These are phyloP conservation scores for Microcaecilia unicolor DNA, from an alignment of 2,797 vertebrate genomes.

Conservation along the genomic window DNA sequence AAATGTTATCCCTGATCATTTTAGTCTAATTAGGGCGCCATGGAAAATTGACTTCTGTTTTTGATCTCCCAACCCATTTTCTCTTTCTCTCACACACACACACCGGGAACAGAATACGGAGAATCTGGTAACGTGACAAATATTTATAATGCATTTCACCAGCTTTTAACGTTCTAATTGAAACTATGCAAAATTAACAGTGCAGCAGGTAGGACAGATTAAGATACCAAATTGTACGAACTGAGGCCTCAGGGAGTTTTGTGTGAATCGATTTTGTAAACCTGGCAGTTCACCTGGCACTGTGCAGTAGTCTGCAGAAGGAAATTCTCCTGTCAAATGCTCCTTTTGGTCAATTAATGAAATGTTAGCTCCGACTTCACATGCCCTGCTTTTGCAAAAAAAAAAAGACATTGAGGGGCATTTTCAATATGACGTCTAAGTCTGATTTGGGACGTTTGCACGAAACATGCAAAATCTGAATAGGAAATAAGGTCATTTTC, in stretches of 20 bases:
- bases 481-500: too few relatives aligned
- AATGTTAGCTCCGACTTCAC: constrained; percentile 9
- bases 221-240: accelerated
- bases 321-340: constrained; percentile 1
- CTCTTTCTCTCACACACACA: too few relatives aligned
- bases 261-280: constrained; percentile 7
- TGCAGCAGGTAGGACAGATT: not conserved
- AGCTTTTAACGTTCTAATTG: not conserved
- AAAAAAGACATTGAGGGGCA: too few relatives aligned
- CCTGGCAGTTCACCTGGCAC: constrained; percentile 5
- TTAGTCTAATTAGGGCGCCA: constrained; percentile 12
- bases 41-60: constrained; percentile 10
- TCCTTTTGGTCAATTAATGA: constrained; percentile 1
- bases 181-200: not conserved
- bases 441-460: too few relatives aligned
- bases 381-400: too few relatives aligned
- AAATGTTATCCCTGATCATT: constrained; percentile 12
- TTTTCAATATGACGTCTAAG: too few relatives aligned
- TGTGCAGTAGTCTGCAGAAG: constrained; percentile 15
- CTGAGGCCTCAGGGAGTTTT: constrained; percentile 1
- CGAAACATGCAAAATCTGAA: too few relatives aligned
- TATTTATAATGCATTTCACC: constrained; percentile 10
- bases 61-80: constrained; percentile 14
- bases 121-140: constrained; percentile 15
- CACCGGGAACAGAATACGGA: not conserved